Evolutionary conservation across 2,797 vertebrate species (phyloP).

Genomic region (Phoxinus dragarum): DNA sequence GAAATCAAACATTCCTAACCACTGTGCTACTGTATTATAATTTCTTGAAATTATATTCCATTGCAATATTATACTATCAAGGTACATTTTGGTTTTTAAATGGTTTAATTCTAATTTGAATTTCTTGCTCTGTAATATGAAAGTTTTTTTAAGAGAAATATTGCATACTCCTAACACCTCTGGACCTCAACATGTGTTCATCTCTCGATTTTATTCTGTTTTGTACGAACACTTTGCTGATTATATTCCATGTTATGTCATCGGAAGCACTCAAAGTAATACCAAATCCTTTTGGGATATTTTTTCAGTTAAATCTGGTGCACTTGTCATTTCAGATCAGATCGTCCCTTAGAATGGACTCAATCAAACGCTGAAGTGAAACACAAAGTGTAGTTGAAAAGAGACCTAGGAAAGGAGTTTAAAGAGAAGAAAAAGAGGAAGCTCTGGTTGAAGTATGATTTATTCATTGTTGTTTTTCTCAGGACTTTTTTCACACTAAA

Average conservation of each 20-base stretch:
- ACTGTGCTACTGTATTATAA: not conserved
- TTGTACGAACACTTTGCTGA: not conserved
- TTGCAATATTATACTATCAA: not conserved
- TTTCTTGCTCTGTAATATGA: not conserved
- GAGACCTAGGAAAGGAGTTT: constrained; percentile 45
- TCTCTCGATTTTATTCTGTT: not conserved
- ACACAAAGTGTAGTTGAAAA: constrained; percentile 52
- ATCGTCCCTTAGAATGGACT: constrained; percentile 46
- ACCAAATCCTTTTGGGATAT: constrained; percentile 39
- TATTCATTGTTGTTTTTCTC: constrained; percentile 82
- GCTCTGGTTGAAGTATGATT: constrained; percentile 76
- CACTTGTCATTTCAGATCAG: constrained; percentile 37
- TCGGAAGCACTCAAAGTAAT: constrained; percentile 8
- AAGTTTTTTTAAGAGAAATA: not conserved
- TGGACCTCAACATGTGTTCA: constrained; percentile 3
- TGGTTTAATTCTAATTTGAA: not conserved
- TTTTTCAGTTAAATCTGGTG: constrained; percentile 10
- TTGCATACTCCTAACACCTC: not conserved
- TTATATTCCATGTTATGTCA: constrained; percentile 31
- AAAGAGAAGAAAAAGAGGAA: constrained; percentile 62
- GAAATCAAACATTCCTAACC: not conserved
- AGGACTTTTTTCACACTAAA: constrained; percentile 75
- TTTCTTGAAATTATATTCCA: not conserved
- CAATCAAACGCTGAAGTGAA: constrained; percentile 45
- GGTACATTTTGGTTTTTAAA: not conserved